Conservation (phyloP, 2,797 vertebrate genomes). For the Holocentrus rufus region DNA sequence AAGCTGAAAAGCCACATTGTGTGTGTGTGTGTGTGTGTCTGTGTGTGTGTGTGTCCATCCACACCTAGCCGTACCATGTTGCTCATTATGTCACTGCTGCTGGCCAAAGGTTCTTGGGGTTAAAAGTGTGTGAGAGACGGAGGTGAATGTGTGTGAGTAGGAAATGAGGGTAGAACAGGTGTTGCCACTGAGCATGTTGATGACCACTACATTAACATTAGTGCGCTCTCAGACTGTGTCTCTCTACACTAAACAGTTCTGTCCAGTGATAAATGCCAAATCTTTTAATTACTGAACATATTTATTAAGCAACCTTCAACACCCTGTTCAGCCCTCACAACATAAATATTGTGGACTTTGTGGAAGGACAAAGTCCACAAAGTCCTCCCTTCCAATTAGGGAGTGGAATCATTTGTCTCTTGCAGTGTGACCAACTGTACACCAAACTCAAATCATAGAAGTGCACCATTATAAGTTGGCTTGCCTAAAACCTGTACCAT, state of each 20-base stretch:
- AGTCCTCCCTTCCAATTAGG: too few species aligned
- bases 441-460: too few species aligned
- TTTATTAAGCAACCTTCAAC: constrained; percentile 9
- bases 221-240: constrained; percentile 4
- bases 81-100: neutral
- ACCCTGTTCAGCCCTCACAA: too few species aligned
- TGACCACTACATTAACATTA: neutral
- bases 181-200: neutral
- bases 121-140: neutral
- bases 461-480: too few species aligned
- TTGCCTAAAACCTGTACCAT: too few species aligned
- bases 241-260: constrained; percentile 12
- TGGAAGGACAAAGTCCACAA: too few species aligned
- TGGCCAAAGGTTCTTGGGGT: neutral
- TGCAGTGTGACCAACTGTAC: too few species aligned
- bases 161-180: neutral
- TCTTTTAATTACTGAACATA: constrained; percentile 38
- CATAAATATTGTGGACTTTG: too few species aligned
- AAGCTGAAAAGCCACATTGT: too few species aligned
- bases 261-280: constrained; percentile 17
- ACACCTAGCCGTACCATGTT: neutral
- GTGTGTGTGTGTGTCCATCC: neutral
- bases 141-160: neutral
- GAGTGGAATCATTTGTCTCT: too few species aligned
- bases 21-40: neutral